Base-by-base conservation (phyloP, 2,888 invertebrate species). In the Pseudanteris insignis region DNA sequence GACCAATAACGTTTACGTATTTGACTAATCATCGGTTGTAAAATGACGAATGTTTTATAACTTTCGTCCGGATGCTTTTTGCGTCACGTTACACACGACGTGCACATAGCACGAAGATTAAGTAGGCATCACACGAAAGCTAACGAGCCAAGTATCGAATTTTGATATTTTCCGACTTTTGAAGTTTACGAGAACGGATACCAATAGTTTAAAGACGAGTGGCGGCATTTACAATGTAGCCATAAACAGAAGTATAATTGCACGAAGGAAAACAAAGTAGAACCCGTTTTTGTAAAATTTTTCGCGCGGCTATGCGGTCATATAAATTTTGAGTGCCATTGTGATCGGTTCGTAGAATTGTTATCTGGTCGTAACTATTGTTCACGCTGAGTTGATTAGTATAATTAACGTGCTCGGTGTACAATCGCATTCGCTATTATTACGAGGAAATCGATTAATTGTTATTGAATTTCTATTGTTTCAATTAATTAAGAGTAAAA, bases 1-100 rank as follows among this genome's bases (percentile, higher is more conserved):
- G 46, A 33, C 21, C 38, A 11, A 54, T 46, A 32, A 28, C 9
- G n/a, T 38, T 43, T 30, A 37, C 51, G 51, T 10, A 36, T 41
- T 40, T 29, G 47, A 40, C 40, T 47, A 55, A 46, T 55, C 40
- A 55, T 40, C 36, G 55, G 46, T 15, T 47, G 15, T 55, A 55
- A 55, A 55, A 28, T 46, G 40, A 34, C 47, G 55, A 34, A 41
- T 30, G 26, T 26, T 26, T 26, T 33, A 8, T 33, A 46, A 33
- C 25, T n/a, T 1, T 26, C 18, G 4, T n/a, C 12, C 15, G 11
- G 12, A 1, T 1, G 5, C 13, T 26, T 34, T 34, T 12, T 34
- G 11, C 8, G 26, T n/a, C 26, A 6, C 29, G 9, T 30, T 28
- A 28, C 26, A 10, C 21, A 34, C 12, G 8, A 28, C 12, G 25